These are phyloP conservation scores for Theocolax elegans DNA, from an alignment of 1,140 invertebrate species.

Conservation along the genomic window DNA sequence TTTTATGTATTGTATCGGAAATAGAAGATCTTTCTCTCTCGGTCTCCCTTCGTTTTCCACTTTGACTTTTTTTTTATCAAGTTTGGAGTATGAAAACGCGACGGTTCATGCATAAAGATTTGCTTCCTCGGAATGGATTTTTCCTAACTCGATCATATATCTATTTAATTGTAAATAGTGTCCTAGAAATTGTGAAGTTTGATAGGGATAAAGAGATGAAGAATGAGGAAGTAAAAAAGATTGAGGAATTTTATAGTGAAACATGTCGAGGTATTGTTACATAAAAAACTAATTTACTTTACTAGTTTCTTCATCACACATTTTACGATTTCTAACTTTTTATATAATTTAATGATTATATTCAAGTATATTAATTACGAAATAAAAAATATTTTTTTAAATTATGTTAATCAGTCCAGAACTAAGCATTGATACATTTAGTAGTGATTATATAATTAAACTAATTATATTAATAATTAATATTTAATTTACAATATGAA, in stretches of 20 bases:
- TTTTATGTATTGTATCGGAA: slow-evolving; percentile 55
- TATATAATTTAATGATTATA: no score
- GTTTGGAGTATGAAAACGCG: slow-evolving; percentile 5
- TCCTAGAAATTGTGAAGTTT: slow-evolving; percentile 2
- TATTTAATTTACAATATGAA: no score
- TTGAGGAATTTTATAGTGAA: background rate
- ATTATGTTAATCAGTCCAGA: no score
- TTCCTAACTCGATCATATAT: slow-evolving; percentile 24
- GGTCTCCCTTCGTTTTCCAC: background rate
- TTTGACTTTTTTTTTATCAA: slow-evolving; percentile 1
- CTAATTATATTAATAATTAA: no score
- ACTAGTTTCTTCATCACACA: no score
- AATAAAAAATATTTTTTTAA: no score
- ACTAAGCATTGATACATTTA: no score
- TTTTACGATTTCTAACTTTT: no score
- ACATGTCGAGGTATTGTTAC: background rate
- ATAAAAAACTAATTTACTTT: background rate
- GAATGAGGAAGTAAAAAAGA: background rate
- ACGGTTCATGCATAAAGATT: slow-evolving; percentile 41
- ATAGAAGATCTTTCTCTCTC: slow-evolving; percentile 40
- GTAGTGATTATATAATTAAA: no score
- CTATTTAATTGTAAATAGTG: background rate
- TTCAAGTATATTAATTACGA: no score
- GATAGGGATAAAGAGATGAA: background rate
- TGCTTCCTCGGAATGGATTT: slow-evolving; percentile 12